A percentile compares a stretch with the other conserved stretches of the same genome.
Conservation (phyloP, 2,113 vertebrate genomes). For the Numida meleagris region DNA sequence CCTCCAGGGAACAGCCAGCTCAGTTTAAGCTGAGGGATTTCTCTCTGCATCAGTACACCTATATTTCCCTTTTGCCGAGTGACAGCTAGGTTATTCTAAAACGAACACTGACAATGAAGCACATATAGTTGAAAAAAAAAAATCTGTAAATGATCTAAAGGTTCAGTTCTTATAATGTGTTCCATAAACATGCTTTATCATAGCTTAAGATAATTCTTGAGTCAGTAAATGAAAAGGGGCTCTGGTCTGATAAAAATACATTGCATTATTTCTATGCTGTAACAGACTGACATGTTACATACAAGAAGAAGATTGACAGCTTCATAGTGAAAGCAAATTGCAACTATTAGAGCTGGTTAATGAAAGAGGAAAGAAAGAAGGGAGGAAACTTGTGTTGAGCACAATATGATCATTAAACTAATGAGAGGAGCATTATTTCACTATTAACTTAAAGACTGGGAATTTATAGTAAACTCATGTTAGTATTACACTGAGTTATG, state of each 20-base stretch:
- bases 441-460: slow-evolving; percentile 55
- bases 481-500: neutral
- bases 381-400: slow-evolving; percentile 10
- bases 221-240: neutral
- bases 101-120: neutral
- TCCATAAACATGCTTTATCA: neutral
- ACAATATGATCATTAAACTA: slow-evolving; percentile 45
- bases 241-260: neutral
- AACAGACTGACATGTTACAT: slow-evolving; percentile 11
- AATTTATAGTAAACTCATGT: slow-evolving; percentile 49
- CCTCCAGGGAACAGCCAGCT: neutral
- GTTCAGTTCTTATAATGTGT: neutral
- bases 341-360: slow-evolving; percentile 34
- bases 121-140: neutral
- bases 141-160: neutral
- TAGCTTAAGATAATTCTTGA: slow-evolving; percentile 11
- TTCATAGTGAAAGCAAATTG: slow-evolving; percentile 29
- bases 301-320: slow-evolving; percentile 14
- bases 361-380: neutral
- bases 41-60: neutral
- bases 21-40: neutral
- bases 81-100: neutral
- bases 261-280: neutral
- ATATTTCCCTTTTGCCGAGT: neutral
- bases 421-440: slow-evolving; percentile 57